These are phyloP conservation scores for Cottoperca gobio DNA, from an alignment of 2,797 vertebrate species.

Conservation along the genomic window DNA sequence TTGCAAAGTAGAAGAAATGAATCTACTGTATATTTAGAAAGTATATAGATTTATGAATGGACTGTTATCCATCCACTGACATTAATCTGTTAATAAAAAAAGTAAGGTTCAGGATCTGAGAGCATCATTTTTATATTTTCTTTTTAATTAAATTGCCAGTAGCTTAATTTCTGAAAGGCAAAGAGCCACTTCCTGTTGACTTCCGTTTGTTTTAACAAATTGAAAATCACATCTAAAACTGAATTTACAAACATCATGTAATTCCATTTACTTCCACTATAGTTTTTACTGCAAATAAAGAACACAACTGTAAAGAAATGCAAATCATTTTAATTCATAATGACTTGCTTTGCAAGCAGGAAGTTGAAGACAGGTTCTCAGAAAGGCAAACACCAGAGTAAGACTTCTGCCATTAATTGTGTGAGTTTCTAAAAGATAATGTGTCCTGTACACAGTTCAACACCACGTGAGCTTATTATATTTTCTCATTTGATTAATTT, in stretches of 20 bases:
- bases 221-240: neutral
- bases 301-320: conserved; percentile 1
- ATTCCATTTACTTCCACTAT: neutral
- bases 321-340: conserved; percentile 19
- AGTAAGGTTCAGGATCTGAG: conserved; percentile 6
- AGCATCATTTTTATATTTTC: conserved; percentile 8
- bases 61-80: neutral
- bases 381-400: neutral
- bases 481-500: neutral
- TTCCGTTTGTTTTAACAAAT: neutral
- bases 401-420: neutral
- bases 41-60: neutral
- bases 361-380: conserved; percentile 15
- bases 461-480: neutral
- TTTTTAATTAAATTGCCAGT: neutral
- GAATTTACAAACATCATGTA: neutral
- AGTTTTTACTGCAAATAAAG: conserved; percentile 16
- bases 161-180: conserved; percentile 15
- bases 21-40: neutral
- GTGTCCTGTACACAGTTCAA: neutral
- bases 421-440: neutral
- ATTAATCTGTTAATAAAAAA: conserved; percentile 18
- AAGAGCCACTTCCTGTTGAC: conserved; percentile 7
- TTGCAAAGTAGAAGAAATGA: neutral
- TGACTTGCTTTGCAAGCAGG: neutral